Conservation (phyloP, 2,797 vertebrate species). For the Lagorchestes hirsutus region DNA sequence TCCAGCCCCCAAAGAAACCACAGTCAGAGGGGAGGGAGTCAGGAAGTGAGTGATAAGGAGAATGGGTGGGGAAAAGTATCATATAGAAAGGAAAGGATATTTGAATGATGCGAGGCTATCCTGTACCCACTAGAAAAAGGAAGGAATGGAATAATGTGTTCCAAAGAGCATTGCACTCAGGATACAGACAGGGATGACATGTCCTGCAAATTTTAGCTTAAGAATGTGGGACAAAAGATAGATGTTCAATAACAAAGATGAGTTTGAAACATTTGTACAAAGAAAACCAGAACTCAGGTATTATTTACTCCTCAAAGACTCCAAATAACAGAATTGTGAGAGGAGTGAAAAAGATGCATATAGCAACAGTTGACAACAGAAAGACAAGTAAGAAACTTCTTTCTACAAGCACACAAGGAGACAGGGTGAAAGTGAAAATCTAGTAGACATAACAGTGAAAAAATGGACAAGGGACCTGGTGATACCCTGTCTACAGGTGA, state of each 20-base stretch:
- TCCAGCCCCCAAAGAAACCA: background rate
- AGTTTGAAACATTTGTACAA: background rate
- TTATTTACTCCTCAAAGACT: background rate
- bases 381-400: background rate
- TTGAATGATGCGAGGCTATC: background rate
- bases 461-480: background rate
- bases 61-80: background rate
- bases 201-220: background rate
- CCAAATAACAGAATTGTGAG: background rate
- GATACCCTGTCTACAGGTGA: background rate
- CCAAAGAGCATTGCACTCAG: background rate
- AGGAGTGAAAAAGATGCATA: background rate
- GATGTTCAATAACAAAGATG: background rate
- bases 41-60: background rate
- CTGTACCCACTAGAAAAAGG: background rate
- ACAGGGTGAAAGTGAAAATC: background rate
- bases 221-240: background rate
- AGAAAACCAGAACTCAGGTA: background rate
- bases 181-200: background rate
- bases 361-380: background rate
- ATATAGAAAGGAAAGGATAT: background rate
- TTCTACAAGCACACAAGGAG: background rate
- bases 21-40: background rate
- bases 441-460: background rate
- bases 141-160: background rate